Percentiles rank a stretch among this genome's conserved stretches.
Conservation (phyloP, 2,888 invertebrate genomes). For the Mimumesa dahlbomi region DNA sequence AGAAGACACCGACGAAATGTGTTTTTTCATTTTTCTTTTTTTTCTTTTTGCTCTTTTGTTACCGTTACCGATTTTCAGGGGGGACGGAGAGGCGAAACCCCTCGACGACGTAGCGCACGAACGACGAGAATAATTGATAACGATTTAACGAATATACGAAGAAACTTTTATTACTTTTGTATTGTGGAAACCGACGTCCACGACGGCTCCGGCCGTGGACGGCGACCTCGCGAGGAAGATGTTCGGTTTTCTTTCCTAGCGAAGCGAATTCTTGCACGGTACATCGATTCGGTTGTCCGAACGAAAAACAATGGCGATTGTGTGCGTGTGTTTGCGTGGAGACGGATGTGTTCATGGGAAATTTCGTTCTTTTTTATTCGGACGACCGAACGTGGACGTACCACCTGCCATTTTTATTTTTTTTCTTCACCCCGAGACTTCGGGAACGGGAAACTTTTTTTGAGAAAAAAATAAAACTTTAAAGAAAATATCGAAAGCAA, state of each 20-base stretch:
- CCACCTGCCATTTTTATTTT: too few species aligned
- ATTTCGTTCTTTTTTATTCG: too few species aligned
- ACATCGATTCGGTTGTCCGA: too few species aligned
- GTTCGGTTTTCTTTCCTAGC: slow-evolving; percentile 4
- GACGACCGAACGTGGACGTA: neutral
- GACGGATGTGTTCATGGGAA: too few species aligned
- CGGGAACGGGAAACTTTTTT: too few species aligned
- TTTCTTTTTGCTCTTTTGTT: too few species aligned
- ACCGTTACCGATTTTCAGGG: slow-evolving; percentile 11
- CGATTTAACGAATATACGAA: slow-evolving; percentile 49
- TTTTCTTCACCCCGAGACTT: too few species aligned
- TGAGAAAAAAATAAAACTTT: neutral
- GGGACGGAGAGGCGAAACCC: slow-evolving; percentile 7
- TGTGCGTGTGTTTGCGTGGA: too few species aligned
- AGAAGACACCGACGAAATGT: too few species aligned
- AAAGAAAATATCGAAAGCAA: too few species aligned
- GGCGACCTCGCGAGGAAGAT: neutral
- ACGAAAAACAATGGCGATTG: too few species aligned
- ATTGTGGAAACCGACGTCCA: slow-evolving; percentile 29
- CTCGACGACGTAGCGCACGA: slow-evolving; percentile 38
- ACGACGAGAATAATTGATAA: slow-evolving; percentile 45
- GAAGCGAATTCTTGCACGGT: neutral
- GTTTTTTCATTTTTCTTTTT: too few species aligned
- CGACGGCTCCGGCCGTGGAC: slow-evolving; percentile 13
- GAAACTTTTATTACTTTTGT: slow-evolving; percentile 53